Evolutionary conservation across 2,888 invertebrate genomes (phyloP).

Genomic region (Amblyjoppa proteus): DNA sequence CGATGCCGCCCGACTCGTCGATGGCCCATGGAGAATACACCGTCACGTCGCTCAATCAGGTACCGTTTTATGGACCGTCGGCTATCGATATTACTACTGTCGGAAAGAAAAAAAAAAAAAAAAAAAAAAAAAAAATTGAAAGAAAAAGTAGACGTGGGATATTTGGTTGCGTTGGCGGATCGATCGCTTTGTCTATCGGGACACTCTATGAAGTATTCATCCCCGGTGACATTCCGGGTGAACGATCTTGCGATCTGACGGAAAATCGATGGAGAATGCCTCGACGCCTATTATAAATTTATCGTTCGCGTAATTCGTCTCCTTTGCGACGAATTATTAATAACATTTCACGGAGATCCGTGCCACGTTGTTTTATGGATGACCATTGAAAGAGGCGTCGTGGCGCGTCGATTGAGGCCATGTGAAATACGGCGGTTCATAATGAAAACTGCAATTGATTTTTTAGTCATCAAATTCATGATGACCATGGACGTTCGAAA

Average conservation of each 20-base stretch:
- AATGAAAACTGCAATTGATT: too few species aligned
- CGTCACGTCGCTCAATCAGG: slow-evolving; percentile 82
- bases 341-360: background rate
- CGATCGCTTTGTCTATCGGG: slow-evolving; percentile 14
- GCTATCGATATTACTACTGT: background rate
- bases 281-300: background rate
- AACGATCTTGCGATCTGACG: slow-evolving; percentile 14
- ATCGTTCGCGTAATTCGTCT: background rate
- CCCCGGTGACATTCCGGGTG: background rate
- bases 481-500: too few species aligned
- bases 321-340: background rate
- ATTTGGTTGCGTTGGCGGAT: slow-evolving; percentile 9
- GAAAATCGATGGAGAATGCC: slow-evolving; percentile 26
- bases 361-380: background rate
- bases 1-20: slow-evolving; percentile 78
- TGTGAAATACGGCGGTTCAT: too few species aligned
- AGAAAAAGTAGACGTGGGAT: slow-evolving; percentile 1
- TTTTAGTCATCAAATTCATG: too few species aligned
- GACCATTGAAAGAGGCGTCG: too few species aligned
- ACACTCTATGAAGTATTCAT: slow-evolving; percentile 35
- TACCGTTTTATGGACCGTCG: slow-evolving; percentile 62
- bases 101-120: background rate
- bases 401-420: too few species aligned
- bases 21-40: slow-evolving; percentile 80
- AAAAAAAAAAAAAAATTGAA: background rate